Evolutionary conservation across 2,113 vertebrate genomes (phyloP).

Genomic region (Callipepla californica): DNA sequence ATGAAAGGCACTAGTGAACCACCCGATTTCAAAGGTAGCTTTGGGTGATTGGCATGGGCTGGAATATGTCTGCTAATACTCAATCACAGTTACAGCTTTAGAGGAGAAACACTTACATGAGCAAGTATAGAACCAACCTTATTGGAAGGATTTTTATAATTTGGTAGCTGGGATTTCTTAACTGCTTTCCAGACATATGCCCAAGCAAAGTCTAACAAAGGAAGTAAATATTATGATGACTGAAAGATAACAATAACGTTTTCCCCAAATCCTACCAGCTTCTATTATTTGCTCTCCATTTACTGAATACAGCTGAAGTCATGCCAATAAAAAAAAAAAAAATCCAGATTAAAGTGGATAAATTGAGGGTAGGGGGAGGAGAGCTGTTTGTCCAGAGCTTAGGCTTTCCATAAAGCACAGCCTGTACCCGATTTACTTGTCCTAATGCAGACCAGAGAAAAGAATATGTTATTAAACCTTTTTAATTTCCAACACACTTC

Average conservation of each 20-base stretch:
- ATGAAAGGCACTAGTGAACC: neutral
- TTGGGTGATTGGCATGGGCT: neutral
- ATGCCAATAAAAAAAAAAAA: neutral
- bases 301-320: neutral
- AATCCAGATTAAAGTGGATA: neutral
- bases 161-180: neutral
- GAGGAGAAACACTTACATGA: neutral
- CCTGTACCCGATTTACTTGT: neutral
- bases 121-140: neutral
- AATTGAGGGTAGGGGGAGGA: neutral
- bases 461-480: slow-evolving; percentile 31
- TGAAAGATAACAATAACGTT: neutral
- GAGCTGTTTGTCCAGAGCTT: neutral
- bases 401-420: neutral
- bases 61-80: neutral
- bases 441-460: slow-evolving; percentile 36
- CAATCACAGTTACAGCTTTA: neutral
- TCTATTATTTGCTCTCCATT: neutral
- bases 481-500: slow-evolving; percentile 42
- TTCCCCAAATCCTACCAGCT: neutral
- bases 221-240: neutral
- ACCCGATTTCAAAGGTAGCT: neutral
- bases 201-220: neutral
- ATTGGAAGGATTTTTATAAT: neutral
- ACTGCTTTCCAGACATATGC: neutral